phyloP scores from a whole-genome alignment of 2,113 vertebrate species.

The Xiphophorus hellerii region DNA sequence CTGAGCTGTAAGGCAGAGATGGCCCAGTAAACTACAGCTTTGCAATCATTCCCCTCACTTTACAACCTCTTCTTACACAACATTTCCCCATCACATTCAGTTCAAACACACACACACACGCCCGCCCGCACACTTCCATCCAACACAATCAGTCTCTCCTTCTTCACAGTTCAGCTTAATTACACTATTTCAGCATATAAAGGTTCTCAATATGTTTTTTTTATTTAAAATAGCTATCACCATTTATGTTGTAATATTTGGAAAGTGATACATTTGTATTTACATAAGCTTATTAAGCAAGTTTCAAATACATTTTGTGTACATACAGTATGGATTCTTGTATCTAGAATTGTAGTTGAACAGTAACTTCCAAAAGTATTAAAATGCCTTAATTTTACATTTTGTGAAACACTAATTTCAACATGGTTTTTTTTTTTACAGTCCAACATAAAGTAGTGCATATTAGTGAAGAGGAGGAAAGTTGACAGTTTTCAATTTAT shows the following conservation, averaged over 20 bases:
- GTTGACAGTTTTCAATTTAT: background rate
- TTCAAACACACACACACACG: conserved; percentile 35
- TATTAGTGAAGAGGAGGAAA: background rate
- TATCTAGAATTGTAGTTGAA: conserved; percentile 57
- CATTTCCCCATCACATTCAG: conserved; percentile 24
- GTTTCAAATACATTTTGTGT: conserved; percentile 75
- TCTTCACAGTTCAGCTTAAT: conserved; percentile 74
- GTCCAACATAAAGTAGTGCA: background rate
- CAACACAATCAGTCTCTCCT: conserved; percentile 47
- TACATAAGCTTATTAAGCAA: conserved; percentile 77
- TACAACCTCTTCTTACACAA: conserved; percentile 45
- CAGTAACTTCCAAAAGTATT: background rate
- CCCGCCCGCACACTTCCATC: conserved; percentile 37
- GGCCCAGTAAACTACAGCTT: conserved; percentile 77
- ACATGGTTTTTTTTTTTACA: background rate
- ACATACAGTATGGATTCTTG: conserved; percentile 52
- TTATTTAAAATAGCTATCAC: conserved; percentile 77
- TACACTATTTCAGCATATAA: conserved; percentile 71
- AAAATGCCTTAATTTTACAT: background rate
- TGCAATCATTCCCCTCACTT: conserved; percentile 60
- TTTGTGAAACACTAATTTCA: background rate
- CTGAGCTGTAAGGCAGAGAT: conserved; percentile 77
- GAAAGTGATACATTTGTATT: conserved; percentile 78
- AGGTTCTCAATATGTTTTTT: conserved; percentile 59
- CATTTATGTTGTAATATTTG: conserved; percentile 75